Base-by-base conservation (phyloP, 2,113 vertebrate species). In the Macquaria australasica region DNA sequence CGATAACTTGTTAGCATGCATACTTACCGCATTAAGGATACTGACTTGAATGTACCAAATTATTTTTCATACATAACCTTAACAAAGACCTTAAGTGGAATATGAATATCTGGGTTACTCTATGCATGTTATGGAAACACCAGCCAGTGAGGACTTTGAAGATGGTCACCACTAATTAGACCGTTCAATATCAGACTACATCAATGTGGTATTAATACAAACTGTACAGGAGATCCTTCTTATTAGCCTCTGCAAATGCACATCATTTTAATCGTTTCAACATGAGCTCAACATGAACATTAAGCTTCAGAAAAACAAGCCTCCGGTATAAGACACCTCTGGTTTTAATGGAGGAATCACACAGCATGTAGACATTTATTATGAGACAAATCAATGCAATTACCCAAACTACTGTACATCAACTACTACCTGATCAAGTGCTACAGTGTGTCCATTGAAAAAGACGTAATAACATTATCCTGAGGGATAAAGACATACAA, bases 401-500 rank as follows among this genome's bases (percentile, higher is more conserved):
- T 56, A 69, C 15, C 53, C 8, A 50, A 75, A 62, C 50, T 53
- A 41, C 43, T n/a, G 58, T 41, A 14, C 28, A 81, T 67, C 56
- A 78, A 15, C 64, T 10, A 25, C 50, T 41, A 60, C 74, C 63
- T 73, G 72, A 70, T 78, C 9, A 67, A 79, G 62, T 73, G 25
- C 31, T 62, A 25, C n/a, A 39, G 12, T 21, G 9, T 37, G 34
- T 83, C 58, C 16, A 31, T 28, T 85, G 48, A 82, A 81, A 82
- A 67, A 84, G 23, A 21, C 7, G 3, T 76, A 66, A 84, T 68
- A 67, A 78, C 43, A 51, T 83, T 74, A 79, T 82, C 76, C 51
- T 34, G 48, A 56, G 59, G 59, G 86, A 91, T 90, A 70, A 90
- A 88, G 71, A 72, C 84, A 50, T 58, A 78, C 66, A 80, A 82